Percentiles rank a stretch among this genome's conserved stretches.
These are phyloP conservation scores for Gymnorhina tibicen DNA, from an alignment of 2,113 vertebrate genomes.

Conservation along the genomic window DNA sequence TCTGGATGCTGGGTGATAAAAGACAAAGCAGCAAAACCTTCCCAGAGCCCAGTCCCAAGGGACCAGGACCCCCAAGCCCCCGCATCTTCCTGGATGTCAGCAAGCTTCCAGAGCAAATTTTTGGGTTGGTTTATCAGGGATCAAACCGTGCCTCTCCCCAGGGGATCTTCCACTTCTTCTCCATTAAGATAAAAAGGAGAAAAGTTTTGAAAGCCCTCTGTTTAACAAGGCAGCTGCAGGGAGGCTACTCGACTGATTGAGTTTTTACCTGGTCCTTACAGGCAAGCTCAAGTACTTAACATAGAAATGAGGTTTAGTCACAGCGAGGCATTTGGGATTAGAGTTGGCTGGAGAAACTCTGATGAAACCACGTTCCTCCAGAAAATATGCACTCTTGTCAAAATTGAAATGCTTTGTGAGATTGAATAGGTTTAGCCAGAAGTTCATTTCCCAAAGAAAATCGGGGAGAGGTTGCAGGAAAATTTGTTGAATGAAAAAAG, in stretches of 20 bases:
- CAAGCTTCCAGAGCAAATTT: background rate
- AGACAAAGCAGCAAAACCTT: background rate
- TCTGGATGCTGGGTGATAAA: background rate
- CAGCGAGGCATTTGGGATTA: slow-evolving; percentile 61
- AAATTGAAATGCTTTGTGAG: slow-evolving; percentile 36
- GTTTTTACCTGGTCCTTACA: slow-evolving; percentile 53
- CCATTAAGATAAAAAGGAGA: slow-evolving; percentile 15
- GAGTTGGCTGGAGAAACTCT: slow-evolving; percentile 22
- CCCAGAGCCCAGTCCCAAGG: background rate
- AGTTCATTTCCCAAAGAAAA: slow-evolving; percentile 52
- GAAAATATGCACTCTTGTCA: slow-evolving; percentile 38
- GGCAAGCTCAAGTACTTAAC: slow-evolving; percentile 53
- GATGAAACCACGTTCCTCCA: slow-evolving; percentile 15
- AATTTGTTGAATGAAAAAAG: background rate
- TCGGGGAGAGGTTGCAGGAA: background rate
- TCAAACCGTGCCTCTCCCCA: background rate
- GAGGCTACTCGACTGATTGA: slow-evolving; percentile 51
- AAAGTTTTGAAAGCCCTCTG: background rate
- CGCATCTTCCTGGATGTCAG: background rate
- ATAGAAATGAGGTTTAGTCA: slow-evolving; percentile 67
- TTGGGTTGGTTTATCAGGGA: background rate
- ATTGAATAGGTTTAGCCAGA: slow-evolving; percentile 37
- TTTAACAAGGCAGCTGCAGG: slow-evolving; percentile 53
- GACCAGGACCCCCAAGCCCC: background rate
- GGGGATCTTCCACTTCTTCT: background rate